Base-by-base conservation (phyloP, 2,888 invertebrate genomes). In the Schizaphis graminum region DNA sequence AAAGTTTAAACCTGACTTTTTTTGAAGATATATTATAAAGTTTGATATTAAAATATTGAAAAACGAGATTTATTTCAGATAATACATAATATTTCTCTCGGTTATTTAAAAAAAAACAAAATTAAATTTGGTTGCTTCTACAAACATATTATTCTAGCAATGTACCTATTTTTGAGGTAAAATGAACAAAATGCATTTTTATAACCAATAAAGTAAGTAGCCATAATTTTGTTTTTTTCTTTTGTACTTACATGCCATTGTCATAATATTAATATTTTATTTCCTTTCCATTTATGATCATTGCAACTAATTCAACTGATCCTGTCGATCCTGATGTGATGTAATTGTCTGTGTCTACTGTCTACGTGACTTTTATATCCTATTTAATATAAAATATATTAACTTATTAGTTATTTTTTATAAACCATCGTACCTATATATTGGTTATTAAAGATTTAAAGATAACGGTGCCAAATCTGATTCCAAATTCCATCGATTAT, bases 401-500 rank as follows among this genome's bases (percentile, higher is more conserved):
- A 21, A 35, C 77, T 35, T 77, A 21, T 21, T 77, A 57, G 26
- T 57, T 57, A 24, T 16, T 35, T 35, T 21, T 77, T 77, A 35
- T 77, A 77, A 21, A 77, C 7, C 35, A 21, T 77, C 21, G 3
- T 77, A 77, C 8, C 7, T 77, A 35, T 77, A 61, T 77, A 67
- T 21, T 77, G 21, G 8, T 8, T 21, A 77, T 77, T 77, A 77
- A 35, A 77, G 77, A 77, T 77, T 77, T 77, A 77, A 35, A 77
- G 77, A 77, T 77, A 77, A 41, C 35, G 21, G 3, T 16, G 0
- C 21, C 21, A 77, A 77, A 77, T 77, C 35, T 21, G 2, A 77
- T 77, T 77, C 44, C 85, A 85, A 85, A 85, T 85, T 85, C 85
- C 85, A 85, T 44, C 85, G 85, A 85, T 13, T 44, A 85, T 1